These are phyloP conservation scores for Bambusicola thoracicus DNA, from an alignment of 2,113 vertebrate genomes.

Conservation along the genomic window DNA sequence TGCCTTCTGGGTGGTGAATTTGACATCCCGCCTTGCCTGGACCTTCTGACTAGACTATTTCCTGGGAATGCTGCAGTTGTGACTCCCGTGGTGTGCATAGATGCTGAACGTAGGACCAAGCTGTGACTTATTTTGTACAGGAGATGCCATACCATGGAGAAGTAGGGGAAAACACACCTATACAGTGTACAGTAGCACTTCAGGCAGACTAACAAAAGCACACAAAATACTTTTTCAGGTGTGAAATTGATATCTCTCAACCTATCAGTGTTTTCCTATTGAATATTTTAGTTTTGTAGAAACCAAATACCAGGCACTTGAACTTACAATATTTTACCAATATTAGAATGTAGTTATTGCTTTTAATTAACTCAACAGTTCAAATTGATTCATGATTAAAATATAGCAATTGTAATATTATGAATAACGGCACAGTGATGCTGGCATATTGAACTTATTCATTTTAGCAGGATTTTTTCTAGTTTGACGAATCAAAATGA, in stretches of 20 bases:
- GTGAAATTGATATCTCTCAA: background rate
- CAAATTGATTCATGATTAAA: background rate
- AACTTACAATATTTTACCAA: background rate
- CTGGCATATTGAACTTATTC: background rate
- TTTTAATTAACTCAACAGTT: background rate
- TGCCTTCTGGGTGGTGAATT: background rate
- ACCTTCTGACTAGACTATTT: background rate
- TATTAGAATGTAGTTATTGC: background rate
- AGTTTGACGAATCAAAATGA: background rate
- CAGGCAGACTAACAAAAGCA: background rate
- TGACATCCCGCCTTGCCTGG: background rate
- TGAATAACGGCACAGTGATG: background rate
- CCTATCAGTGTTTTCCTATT: background rate
- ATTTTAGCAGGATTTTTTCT: background rate
- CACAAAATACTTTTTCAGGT: background rate
- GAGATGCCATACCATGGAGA: rapidly evolving
- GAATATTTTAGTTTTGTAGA: background rate
- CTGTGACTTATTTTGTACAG: background rate
- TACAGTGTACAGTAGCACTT: background rate
- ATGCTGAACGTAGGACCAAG: background rate
- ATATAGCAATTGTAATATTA: background rate
- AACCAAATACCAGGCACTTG: background rate
- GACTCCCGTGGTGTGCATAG: rapidly evolving
- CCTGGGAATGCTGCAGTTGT: background rate
- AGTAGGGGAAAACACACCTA: background rate